Evolutionary conservation across 2,888 invertebrate species (phyloP).

Genomic region (Liposcelis brunnea): DNA sequence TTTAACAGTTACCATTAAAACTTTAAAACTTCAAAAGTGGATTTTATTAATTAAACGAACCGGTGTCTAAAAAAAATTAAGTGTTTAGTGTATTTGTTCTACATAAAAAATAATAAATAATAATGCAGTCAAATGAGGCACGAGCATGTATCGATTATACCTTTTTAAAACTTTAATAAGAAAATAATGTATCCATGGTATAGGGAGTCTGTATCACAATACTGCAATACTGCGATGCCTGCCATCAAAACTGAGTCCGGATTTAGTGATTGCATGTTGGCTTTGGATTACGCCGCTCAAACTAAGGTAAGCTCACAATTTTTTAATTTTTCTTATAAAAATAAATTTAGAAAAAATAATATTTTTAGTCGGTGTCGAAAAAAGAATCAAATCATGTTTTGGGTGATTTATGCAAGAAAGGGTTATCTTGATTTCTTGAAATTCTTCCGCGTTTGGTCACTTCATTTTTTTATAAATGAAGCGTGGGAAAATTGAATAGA

Average conservation of each 20-base stretch:
- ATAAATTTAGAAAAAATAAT: too few species aligned
- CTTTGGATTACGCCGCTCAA: constrained; percentile 47
- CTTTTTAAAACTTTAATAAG: neutral
- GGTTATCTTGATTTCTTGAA: constrained; percentile 35
- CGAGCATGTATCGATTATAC: constrained; percentile 8
- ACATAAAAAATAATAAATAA: too few species aligned
- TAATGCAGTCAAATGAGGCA: neutral
- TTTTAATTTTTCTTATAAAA: too few species aligned
- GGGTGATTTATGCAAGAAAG: constrained; percentile 22
- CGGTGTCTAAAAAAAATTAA: too few species aligned
- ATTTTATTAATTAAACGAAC: too few species aligned
- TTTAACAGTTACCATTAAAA: too few species aligned
- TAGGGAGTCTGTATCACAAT: constrained; percentile 31
- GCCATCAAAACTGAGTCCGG: constrained; percentile 47
- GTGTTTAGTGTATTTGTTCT: too few species aligned
- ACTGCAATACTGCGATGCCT: constrained; percentile 39
- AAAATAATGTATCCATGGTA: constrained; percentile 43
- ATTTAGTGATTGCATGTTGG: constrained; percentile 53
- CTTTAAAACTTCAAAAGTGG: too few species aligned
- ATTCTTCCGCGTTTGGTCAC: constrained; percentile 32
- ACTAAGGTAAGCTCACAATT: constrained; percentile 39
- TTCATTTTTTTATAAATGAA: constrained; percentile 25
- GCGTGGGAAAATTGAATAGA: too few species aligned
- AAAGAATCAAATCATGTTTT: constrained; percentile 5
- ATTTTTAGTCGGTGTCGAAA: neutral